These are phyloP conservation scores for Anorthoa munda DNA, from an alignment of 2,888 invertebrate species.

Conservation along the genomic window DNA sequence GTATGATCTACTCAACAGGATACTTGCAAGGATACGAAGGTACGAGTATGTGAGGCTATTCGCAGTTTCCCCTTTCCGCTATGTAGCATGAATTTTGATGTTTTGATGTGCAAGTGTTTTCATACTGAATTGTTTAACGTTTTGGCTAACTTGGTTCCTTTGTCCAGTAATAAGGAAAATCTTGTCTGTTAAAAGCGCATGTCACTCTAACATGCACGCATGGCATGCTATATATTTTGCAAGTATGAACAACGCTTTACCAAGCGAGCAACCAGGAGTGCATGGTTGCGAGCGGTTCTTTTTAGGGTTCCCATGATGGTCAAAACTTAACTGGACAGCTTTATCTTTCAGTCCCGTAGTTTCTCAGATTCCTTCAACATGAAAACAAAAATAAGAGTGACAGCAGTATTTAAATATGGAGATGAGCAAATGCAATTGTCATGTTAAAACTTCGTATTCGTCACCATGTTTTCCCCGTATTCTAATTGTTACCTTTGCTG, in stretches of 20 bases:
- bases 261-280: too few species aligned
- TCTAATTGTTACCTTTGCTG: conserved; percentile 18
- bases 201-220: neutral
- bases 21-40: conserved; percentile 61
- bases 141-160: conserved; percentile 22
- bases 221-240: conserved; percentile 4
- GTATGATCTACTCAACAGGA: conserved; percentile 72
- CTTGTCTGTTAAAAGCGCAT: conserved; percentile 8
- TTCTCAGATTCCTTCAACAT: neutral
- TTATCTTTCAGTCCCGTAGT: neutral
- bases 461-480: conserved; percentile 31
- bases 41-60: conserved; percentile 64
- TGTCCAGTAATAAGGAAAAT: conserved; percentile 18
- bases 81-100: conserved; percentile 85
- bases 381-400: conserved; percentile 14
- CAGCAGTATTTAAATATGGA: conserved; percentile 3
- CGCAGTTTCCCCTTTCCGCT: conserved; percentile 81
- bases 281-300: neutral
- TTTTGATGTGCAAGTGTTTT: conserved; percentile 33
- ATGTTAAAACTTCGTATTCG: conserved; percentile 28
- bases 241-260: neutral
- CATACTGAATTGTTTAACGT: neutral
- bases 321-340: neutral
- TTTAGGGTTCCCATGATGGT: neutral
- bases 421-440: conserved; percentile 21